These are phyloP conservation scores for Frankliniella intonsa DNA, from an alignment of 2,888 invertebrate genomes.

Conservation along the genomic window DNA sequence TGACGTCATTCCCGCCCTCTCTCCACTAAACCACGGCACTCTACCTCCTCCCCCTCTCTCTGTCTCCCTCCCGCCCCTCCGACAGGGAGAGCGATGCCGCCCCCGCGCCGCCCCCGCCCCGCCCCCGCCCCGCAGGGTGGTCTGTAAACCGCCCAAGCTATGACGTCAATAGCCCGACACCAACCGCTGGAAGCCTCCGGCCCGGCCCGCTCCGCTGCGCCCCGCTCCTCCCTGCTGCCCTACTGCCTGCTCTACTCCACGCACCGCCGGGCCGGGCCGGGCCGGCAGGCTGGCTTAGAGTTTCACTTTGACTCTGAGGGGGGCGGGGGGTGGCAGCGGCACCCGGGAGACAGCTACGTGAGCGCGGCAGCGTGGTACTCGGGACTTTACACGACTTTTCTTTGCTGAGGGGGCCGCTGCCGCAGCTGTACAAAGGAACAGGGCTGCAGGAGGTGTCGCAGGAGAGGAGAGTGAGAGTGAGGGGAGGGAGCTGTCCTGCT, in stretches of 20 bases:
- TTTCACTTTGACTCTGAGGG: not conserved
- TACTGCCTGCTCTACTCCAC: not conserved
- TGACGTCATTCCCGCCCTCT: constrained; percentile 30
- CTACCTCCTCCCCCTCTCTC: not conserved
- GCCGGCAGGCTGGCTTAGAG: not conserved
- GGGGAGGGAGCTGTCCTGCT: too few species aligned
- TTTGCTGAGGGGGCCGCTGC: too few species aligned
- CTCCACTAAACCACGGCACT: not conserved
- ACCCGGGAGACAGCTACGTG: not conserved
- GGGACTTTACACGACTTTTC: too few species aligned
- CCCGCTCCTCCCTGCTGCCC: not conserved
- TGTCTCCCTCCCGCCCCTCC: not conserved
- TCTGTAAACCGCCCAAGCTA: not conserved
- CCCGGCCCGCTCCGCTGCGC: not conserved
- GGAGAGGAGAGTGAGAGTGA: too few species aligned
- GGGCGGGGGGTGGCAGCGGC: constrained; percentile 20
- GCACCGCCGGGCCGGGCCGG: too few species aligned
- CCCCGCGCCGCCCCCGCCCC: not conserved
- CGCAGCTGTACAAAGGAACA: too few species aligned
- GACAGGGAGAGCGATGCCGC: not conserved
- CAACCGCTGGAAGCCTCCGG: too few species aligned
- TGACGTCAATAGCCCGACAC: not conserved
- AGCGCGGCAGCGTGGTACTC: too few species aligned
- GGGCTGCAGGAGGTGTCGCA: too few species aligned
- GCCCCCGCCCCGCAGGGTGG: not conserved